Evolutionary conservation across 35 echinoderm and acorn worm species (phyloP), one percentile per base, ranked within the genome.

Genomic region (Nesometra sesokonis): DNA sequence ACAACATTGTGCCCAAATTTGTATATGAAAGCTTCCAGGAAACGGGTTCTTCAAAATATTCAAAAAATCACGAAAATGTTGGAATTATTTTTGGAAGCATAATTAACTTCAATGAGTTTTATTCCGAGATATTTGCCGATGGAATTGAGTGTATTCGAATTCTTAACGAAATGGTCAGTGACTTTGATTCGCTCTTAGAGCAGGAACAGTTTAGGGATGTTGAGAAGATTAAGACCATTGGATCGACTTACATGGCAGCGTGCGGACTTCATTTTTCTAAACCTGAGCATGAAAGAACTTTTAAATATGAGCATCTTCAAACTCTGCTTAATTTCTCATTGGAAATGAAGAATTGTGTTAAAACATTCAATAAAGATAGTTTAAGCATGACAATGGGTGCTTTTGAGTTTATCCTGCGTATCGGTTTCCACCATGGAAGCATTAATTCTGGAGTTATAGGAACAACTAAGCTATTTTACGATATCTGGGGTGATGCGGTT

Each of bases 51-150:
- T 83, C 81, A 35, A 91, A 94, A 86, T 99, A 90, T 86, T 99
- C 96, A 39, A 90, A 94, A 77, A 99, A 99, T 33, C 96, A 99
- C 80, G 87, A 94, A 78, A 88, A 85, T 78, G 96, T 99, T 15
- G 96, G 93, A 11, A 93, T 99, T 30, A 92, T 99, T 77, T 99
- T 99, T 82, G 89, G 87, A 35, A 99, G 96, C 52, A 91, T 99
- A 35, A 90, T 99, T 77, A 99, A 99, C 84, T 99, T 99, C 47
- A 99, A 94, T 86, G 96, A 99, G 52, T 99, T 99, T 79, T 99
- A 94, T 39, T 93, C 94, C 52, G 96, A 99, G 87, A 88, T 87
- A 19, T 94, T 91, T 35, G 84, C 89, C 76, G 96, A 90, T 0
- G 96, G 96, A 39, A 99, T 88, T 17, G 92, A 99, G 77, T 94